phyloP scores from a whole-genome alignment of 2,888 invertebrate species.

The Tricholauxania praeusta region DNA sequence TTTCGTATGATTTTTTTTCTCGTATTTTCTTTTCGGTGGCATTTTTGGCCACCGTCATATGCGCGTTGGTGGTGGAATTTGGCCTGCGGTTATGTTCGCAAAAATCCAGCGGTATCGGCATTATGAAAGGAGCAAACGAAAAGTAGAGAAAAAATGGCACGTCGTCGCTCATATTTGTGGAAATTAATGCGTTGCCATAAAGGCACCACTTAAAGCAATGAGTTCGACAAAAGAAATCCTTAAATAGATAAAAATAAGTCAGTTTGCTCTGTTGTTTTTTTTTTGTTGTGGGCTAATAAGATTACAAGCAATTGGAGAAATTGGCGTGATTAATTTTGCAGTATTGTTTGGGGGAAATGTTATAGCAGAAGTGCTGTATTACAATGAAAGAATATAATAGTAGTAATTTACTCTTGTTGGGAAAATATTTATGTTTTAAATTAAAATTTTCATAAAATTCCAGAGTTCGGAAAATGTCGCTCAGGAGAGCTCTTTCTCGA shows the following conservation, averaged over 20 bases:
- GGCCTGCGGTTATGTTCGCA: constrained; percentile 22
- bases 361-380: not conserved
- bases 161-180: constrained; percentile 32
- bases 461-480: too few species aligned
- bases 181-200: constrained; percentile 40
- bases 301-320: constrained; percentile 39
- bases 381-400: not conserved
- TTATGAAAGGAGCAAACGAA: constrained; percentile 5
- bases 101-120: constrained; percentile 5
- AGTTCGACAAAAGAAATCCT: constrained; percentile 15
- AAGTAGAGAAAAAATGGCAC: constrained; percentile 27
- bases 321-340: constrained; percentile 32
- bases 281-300: not conserved
- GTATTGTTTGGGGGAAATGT: not conserved
- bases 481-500: too few species aligned
- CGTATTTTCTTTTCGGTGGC: constrained; percentile 11
- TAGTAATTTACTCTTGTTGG: not conserved
- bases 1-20: constrained; percentile 27
- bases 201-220: constrained; percentile 42
- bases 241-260: constrained; percentile 27
- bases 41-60: constrained; percentile 23
- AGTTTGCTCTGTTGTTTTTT: not conserved
- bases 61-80: constrained; percentile 22
- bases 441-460: too few species aligned
- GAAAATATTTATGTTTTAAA: too few species aligned